These are phyloP conservation scores for Echinarachnius parma DNA, from an alignment of 53 echinoderm and acorn worm species.

Conservation along the genomic window DNA sequence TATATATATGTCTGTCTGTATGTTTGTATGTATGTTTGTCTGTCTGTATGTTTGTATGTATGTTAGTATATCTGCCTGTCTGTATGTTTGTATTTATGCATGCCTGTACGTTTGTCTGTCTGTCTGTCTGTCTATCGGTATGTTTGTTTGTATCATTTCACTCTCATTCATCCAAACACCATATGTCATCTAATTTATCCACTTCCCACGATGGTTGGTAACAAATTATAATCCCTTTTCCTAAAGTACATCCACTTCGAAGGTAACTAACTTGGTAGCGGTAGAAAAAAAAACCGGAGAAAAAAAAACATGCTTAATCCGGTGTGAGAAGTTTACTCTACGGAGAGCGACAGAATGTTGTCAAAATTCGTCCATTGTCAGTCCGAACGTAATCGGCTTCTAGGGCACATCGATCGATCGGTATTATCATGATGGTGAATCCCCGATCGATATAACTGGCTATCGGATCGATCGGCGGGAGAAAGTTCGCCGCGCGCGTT, in stretches of 20 bases:
- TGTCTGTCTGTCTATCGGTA: no score
- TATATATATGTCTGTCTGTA: neutral
- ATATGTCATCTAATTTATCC: no score
- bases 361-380: constrained; percentile 21
- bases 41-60: neutral
- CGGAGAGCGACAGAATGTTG: constrained; percentile 3
- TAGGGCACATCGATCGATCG: neutral
- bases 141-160: no score
- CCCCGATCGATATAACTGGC: constrained; percentile 34
- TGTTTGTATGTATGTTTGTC: neutral
- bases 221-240: no score
- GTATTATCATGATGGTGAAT: constrained; percentile 36
- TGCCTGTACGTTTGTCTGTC: no score
- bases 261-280: no score
- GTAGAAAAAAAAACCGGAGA: no score
- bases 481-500: neutral
- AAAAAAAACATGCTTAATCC: no score
- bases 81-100: neutral
- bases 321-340: no score
- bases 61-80: neutral
- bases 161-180: no score
- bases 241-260: no score
- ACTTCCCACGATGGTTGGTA: no score
- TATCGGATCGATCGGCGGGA: constrained; percentile 19
- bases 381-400: constrained; percentile 1